A percentile compares a stretch with the other conserved stretches of the same genome.
phyloP scores from a whole-genome alignment of 1,140 invertebrate species.

The Ceratitis capitata region DNA sequence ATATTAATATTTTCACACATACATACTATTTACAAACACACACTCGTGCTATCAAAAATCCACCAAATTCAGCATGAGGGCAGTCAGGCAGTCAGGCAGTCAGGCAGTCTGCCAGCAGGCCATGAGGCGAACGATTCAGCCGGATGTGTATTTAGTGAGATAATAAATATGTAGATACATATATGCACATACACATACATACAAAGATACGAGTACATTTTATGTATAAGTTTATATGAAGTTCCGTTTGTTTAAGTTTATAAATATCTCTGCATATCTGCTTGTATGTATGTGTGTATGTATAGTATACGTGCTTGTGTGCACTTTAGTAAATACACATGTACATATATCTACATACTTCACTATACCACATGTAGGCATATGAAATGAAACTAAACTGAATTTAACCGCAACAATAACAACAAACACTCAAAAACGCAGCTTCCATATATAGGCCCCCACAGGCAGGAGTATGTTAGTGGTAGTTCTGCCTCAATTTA shows the following conservation, averaged over 20 bases:
- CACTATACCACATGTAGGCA: too few relatives aligned
- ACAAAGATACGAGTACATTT: not conserved
- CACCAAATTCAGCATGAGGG: too few relatives aligned
- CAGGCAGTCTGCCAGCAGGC: not conserved
- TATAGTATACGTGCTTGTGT: not conserved
- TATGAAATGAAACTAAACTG: not conserved
- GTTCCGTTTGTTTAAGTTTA: not conserved
- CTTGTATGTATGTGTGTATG: not conserved
- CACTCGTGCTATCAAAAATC: not conserved
- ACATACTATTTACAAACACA: not conserved
- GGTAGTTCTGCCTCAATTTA: not conserved
- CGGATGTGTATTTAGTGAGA: constrained; percentile 10
- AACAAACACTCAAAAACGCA: not conserved
- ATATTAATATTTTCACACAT: not conserved
- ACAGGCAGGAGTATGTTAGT: not conserved
- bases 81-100: not conserved
- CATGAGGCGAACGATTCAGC: not conserved
- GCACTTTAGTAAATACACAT: not conserved
- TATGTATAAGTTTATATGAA: not conserved
- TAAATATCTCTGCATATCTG: not conserved
- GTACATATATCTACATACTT: not conserved
- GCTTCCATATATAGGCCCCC: not conserved
- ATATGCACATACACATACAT: not conserved
- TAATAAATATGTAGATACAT: not conserved
- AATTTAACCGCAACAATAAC: not conserved